These are phyloP conservation scores for Burhinus bistriatus DNA, from an alignment of 2,113 vertebrate genomes.

Conservation along the genomic window DNA sequence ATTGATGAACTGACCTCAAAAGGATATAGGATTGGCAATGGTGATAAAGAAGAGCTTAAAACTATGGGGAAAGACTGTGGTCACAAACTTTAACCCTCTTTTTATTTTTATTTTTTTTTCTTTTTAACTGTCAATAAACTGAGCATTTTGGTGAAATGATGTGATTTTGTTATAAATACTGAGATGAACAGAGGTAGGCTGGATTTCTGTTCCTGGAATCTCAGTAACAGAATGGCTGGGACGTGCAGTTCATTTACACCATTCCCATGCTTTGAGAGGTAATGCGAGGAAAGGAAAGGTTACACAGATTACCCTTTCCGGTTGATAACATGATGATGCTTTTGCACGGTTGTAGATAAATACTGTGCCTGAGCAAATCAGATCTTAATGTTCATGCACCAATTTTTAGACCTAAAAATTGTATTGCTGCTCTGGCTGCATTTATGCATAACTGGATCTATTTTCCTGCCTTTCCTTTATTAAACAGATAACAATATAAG, in stretches of 20 bases:
- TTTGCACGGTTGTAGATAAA: background rate
- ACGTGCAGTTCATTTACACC: background rate
- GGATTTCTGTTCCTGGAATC: background rate
- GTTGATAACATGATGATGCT: background rate
- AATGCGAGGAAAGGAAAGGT: background rate
- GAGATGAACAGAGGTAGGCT: background rate
- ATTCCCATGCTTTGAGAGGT: background rate
- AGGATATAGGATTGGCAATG: background rate
- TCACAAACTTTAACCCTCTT: background rate
- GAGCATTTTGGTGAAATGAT: background rate
- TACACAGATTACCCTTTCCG: background rate
- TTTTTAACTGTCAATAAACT: background rate
- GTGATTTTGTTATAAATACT: background rate
- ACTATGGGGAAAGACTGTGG: background rate
- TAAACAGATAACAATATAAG: background rate
- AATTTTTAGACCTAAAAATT: background rate
- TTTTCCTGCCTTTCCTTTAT: background rate
- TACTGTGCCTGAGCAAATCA: background rate
- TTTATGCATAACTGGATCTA: background rate
- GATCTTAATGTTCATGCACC: background rate
- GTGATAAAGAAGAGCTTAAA: background rate
- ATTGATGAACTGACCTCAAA: background rate
- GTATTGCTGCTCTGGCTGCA: fast-evolving
- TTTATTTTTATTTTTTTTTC: background rate
- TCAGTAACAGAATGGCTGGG: background rate